Evolutionary conservation across 2,888 invertebrate genomes (phyloP).

Genomic region (Eupithecia centaureata): DNA sequence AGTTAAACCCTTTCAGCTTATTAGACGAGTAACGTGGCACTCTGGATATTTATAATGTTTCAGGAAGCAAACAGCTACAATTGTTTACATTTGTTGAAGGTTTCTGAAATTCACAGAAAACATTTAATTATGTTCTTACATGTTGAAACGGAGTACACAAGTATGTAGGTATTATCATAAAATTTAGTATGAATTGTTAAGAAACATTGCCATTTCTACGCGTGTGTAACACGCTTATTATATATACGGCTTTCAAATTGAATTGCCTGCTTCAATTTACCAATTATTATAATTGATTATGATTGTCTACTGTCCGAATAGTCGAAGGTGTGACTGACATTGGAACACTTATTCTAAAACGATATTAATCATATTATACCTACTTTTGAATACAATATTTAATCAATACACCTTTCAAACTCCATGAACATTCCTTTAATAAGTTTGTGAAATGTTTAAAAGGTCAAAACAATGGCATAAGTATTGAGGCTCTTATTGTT

Average conservation of each 20-base stretch:
- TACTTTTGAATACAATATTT: too few relatives aligned
- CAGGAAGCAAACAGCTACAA: background rate
- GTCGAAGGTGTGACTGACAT: background rate
- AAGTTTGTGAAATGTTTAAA: background rate
- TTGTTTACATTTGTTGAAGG: background rate
- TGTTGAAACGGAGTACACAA: background rate
- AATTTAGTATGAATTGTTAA: background rate
- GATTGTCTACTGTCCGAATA: background rate
- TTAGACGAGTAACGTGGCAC: too few relatives aligned
- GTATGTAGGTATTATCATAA: background rate
- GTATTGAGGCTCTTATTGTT: too few relatives aligned
- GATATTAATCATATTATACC: too few relatives aligned
- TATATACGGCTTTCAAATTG: background rate
- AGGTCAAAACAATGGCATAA: background rate
- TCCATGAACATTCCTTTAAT: too few relatives aligned
- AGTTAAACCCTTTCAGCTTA: too few relatives aligned
- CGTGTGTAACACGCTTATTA: slow-evolving; percentile 3
- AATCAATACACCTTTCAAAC: too few relatives aligned
- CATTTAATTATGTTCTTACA: background rate
- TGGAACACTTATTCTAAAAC: background rate
- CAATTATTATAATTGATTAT: background rate
- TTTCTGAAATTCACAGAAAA: background rate
- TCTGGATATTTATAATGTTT: too few relatives aligned
- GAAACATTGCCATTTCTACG: background rate
- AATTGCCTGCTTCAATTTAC: background rate